Percentiles rank a stretch among this genome's conserved stretches.
phyloP scores from a whole-genome alignment of 1,140 invertebrate species.

The Yoshiicerus persimilis region DNA sequence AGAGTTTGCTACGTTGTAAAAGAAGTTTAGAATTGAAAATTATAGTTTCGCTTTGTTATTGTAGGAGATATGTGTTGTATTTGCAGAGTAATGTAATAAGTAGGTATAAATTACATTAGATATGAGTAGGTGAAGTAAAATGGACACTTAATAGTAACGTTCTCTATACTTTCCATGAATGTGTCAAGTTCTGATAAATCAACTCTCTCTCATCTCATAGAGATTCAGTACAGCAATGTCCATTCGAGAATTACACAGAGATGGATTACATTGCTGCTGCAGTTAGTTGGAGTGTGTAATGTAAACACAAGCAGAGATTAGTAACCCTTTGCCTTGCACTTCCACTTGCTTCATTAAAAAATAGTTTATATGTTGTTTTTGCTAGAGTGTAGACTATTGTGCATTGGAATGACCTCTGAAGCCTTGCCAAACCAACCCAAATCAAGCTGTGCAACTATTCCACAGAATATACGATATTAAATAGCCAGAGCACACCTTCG shows the following conservation, averaged over 20 bases:
- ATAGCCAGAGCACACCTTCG: no score
- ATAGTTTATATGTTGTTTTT: background rate
- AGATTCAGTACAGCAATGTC: background rate
- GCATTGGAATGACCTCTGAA: background rate
- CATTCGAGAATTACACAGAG: background rate
- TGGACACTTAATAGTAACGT: background rate
- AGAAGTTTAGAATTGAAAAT: background rate
- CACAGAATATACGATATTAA: no score
- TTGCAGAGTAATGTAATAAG: background rate
- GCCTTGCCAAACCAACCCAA: background rate
- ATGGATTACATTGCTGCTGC: background rate
- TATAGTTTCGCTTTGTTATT: background rate
- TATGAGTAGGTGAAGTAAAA: background rate
- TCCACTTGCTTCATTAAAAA: background rate
- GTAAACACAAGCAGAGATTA: background rate
- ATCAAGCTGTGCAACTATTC: background rate
- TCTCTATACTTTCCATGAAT: slow-evolving; percentile 17
- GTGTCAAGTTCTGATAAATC: slow-evolving; percentile 7
- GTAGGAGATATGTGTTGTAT: background rate
- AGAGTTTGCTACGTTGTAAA: no score
- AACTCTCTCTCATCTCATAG: background rate
- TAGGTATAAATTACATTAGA: background rate
- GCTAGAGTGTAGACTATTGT: background rate
- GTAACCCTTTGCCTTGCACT: background rate
- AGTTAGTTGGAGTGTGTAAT: background rate